phyloP scores from a whole-genome alignment of 2,113 vertebrate genomes.

The Tragelaphus imberbis region DNA sequence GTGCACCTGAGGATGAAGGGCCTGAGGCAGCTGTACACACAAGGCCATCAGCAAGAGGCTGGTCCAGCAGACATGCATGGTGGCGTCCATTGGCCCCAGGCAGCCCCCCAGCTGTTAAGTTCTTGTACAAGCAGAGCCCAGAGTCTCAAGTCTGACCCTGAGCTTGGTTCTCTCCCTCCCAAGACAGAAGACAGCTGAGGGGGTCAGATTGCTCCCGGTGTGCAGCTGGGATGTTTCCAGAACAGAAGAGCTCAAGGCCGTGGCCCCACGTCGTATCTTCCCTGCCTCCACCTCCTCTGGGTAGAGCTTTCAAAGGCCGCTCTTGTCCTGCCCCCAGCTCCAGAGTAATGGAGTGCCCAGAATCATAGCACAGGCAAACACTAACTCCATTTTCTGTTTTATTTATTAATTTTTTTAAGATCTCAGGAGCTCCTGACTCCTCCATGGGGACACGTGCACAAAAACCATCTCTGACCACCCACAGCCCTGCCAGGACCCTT shows the following conservation, averaged over 20 bases:
- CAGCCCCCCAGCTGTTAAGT: not conserved
- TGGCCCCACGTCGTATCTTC: not conserved
- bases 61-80: not conserved
- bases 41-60: not conserved
- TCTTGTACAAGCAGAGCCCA: not conserved
- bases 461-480: not conserved
- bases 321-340: not conserved
- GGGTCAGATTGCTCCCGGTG: not conserved
- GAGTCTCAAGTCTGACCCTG: not conserved
- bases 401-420: not conserved
- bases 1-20: not conserved
- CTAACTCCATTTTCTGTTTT: not conserved
- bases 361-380: not conserved
- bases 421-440: not conserved
- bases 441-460: not conserved
- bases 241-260: not conserved
- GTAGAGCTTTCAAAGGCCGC: not conserved
- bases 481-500: not conserved
- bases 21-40: accelerated
- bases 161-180: not conserved
- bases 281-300: not conserved
- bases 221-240: not conserved
- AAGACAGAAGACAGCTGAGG: not conserved
- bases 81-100: not conserved
- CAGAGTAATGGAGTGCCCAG: not conserved